phyloP scores from a whole-genome alignment of 2,888 invertebrate genomes.

The Strigamia maritima region DNA sequence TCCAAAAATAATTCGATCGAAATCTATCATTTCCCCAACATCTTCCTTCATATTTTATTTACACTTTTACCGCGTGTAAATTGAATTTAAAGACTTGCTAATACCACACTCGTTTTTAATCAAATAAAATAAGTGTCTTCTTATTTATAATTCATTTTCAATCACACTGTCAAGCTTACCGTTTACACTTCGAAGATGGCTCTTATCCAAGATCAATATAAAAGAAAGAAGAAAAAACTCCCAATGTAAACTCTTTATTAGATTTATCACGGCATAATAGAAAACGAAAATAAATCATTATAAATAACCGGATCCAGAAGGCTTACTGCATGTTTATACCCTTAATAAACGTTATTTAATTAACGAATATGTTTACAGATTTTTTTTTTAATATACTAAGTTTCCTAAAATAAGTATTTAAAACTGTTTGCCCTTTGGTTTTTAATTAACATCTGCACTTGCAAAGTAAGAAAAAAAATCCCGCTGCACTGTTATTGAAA shows the following conservation, averaged over 20 bases:
- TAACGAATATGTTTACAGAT: neutral
- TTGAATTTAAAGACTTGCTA: too few relatives aligned
- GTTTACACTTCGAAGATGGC: constrained; percentile 7
- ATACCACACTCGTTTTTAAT: neutral
- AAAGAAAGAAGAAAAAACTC: neutral
- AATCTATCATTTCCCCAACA: too few relatives aligned
- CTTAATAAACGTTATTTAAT: neutral
- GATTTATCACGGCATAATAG: neutral
- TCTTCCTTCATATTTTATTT: too few relatives aligned
- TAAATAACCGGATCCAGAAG: neutral
- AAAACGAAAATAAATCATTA: neutral
- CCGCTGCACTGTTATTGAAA: neutral
- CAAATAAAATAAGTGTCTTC: neutral
- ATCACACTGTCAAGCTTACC: neutral
- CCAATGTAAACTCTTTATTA: neutral
- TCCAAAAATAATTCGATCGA: too few relatives aligned
- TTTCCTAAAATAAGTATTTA: too few relatives aligned
- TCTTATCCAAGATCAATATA: constrained; percentile 9
- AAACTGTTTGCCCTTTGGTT: too few relatives aligned
- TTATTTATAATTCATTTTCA: neutral
- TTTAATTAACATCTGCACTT: neutral
- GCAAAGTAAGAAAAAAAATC: neutral
- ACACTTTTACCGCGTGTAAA: too few relatives aligned
- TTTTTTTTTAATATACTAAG: neutral
- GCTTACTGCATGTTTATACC: neutral